Evolutionary conservation across 2,888 invertebrate species (phyloP).

Genomic region (Meliscaeva auricollis): DNA sequence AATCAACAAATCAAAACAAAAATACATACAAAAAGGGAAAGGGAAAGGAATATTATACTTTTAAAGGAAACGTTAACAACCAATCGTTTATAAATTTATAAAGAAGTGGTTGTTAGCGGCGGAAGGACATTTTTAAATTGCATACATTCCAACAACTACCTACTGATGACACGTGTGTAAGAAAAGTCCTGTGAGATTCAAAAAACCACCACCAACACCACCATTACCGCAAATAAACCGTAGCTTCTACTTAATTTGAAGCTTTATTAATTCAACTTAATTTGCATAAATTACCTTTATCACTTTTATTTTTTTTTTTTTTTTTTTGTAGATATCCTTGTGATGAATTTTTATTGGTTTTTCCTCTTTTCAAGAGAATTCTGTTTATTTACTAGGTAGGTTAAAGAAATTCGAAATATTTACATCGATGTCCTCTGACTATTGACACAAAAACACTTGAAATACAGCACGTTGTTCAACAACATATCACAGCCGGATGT

Average conservation of each 20-base stretch:
- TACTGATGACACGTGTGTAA: too few species aligned
- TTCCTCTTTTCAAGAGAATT: not conserved
- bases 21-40: slow-evolving; percentile 17
- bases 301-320: slow-evolving; percentile 19
- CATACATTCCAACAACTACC: too few species aligned
- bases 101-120: not conserved
- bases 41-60: not conserved
- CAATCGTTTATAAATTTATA: not conserved
- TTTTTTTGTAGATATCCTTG: too few species aligned
- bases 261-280: slow-evolving; percentile 52
- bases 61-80: not conserved
- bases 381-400: slow-evolving; percentile 30
- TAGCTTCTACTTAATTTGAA: slow-evolving; percentile 4
- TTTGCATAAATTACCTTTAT: slow-evolving; percentile 74
- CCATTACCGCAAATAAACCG: not conserved
- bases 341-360: not conserved
- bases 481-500: slow-evolving; percentile 50
- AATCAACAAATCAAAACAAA: slow-evolving; percentile 6
- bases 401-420: slow-evolving; percentile 49
- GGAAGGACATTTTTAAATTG: slow-evolving; percentile 5
- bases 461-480: slow-evolving; percentile 31
- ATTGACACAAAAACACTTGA: slow-evolving; percentile 36
- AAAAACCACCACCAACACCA: not conserved
- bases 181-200: too few species aligned
- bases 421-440: slow-evolving; percentile 39